phyloP scores from a whole-genome alignment of 2,797 vertebrate genomes.

The Artibeus jamaicensis region DNA sequence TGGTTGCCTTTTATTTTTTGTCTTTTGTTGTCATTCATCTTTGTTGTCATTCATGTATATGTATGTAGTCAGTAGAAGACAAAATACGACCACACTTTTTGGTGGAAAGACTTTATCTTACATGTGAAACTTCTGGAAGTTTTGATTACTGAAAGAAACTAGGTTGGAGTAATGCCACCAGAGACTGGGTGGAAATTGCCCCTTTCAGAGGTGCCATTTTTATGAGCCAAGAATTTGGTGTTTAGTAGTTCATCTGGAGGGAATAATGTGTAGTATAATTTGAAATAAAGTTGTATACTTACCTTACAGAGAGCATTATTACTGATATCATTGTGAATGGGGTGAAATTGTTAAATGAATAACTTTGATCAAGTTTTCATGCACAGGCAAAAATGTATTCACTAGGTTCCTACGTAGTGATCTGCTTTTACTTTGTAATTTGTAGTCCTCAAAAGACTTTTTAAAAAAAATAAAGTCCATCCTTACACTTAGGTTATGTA shows the following conservation, averaged over 20 bases:
- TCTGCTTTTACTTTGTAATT: constrained; percentile 79
- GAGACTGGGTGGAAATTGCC: constrained; percentile 39
- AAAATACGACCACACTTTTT: constrained; percentile 4
- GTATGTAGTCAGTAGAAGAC: background rate
- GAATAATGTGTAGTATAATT: constrained; percentile 59
- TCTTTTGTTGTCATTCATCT: constrained; percentile 42
- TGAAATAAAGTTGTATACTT: constrained; percentile 32
- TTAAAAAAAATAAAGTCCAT: constrained; percentile 78
- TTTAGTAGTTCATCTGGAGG: constrained; percentile 51
- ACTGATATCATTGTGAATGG: constrained; percentile 55
- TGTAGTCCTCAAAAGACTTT: constrained; percentile 73
- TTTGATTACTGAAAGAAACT: constrained; percentile 35
- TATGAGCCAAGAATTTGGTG: constrained; percentile 36
- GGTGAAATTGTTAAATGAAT: constrained; percentile 62
- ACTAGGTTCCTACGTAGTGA: constrained; percentile 68
- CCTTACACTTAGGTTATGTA: constrained; percentile 71
- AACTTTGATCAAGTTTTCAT: constrained; percentile 62
- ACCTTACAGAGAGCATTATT: constrained; percentile 62
- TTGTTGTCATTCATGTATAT: constrained; percentile 24
- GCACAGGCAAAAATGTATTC: constrained; percentile 68
- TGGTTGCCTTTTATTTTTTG: constrained; percentile 51
- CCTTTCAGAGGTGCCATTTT: constrained; percentile 69
- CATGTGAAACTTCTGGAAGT: background rate
- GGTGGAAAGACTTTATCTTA: constrained; percentile 37
- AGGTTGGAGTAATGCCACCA: constrained; percentile 36